phyloP scores from a whole-genome alignment of 2,888 invertebrate species.

The Lasioglossum lativentre region DNA sequence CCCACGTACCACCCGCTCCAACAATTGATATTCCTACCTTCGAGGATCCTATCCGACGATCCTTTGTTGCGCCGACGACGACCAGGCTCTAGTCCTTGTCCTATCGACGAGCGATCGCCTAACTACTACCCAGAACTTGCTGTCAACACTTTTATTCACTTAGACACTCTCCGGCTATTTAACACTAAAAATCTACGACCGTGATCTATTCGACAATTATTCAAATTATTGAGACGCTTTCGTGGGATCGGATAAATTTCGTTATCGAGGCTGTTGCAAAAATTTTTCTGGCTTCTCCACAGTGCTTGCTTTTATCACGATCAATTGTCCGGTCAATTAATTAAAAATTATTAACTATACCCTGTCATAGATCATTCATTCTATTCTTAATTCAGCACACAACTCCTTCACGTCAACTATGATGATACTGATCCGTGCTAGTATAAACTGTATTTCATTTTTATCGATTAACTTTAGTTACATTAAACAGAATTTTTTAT shows the following conservation, averaged over 20 bases:
- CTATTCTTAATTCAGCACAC: too few species aligned
- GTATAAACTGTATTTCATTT: too few species aligned
- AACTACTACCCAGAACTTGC: background rate
- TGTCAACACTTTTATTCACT: background rate
- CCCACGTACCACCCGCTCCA: constrained; percentile 31
- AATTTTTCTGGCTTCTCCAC: background rate
- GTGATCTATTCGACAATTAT: background rate
- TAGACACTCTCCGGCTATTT: background rate
- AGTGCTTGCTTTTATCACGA: too few species aligned
- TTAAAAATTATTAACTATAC: too few species aligned
- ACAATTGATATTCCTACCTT: constrained; percentile 65
- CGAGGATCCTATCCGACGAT: constrained; percentile 17
- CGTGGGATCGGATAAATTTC: too few species aligned
- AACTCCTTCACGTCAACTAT: too few species aligned
- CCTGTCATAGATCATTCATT: too few species aligned
- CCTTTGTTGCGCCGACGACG: background rate
- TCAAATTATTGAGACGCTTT: background rate
- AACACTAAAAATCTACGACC: background rate
- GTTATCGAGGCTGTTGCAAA: background rate
- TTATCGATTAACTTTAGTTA: too few species aligned
- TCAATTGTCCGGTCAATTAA: too few species aligned
- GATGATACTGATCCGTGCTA: too few species aligned
- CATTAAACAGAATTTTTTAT: too few species aligned
- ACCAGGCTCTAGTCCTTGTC: background rate
- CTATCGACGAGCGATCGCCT: background rate